Conservation (phyloP, 35 echinoderm and acorn worm genomes). For the Amphiura filiformis region DNA sequence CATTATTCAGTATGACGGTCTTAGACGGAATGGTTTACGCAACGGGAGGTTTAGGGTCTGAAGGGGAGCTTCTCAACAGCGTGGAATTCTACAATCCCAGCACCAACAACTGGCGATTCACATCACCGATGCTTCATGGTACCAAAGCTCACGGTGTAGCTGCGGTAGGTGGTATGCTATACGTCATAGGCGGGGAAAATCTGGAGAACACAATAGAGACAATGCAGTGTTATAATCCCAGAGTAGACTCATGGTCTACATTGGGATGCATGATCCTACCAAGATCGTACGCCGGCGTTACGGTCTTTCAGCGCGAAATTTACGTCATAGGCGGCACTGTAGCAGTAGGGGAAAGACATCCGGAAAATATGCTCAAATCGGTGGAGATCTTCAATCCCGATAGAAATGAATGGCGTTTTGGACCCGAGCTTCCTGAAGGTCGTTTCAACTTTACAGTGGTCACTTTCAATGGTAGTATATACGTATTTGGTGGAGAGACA, state of each 20-base stretch:
- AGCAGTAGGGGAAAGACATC: slow-evolving; percentile 73
- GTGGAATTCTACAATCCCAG: slow-evolving; percentile 84
- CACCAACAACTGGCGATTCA: slow-evolving; percentile 76
- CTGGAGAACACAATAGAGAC: slow-evolving; percentile 70
- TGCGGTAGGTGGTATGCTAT: slow-evolving; percentile 78
- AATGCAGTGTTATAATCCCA: slow-evolving; percentile 85
- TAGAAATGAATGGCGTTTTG: slow-evolving; percentile 94
- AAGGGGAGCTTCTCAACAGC: slow-evolving; percentile 50
- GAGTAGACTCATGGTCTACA: slow-evolving; percentile 65
- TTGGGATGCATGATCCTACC: slow-evolving; percentile 91
- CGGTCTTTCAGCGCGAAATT: slow-evolving; percentile 86
- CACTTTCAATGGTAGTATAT: slow-evolving; percentile 61
- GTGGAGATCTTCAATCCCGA: slow-evolving; percentile 98
- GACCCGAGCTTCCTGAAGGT: slow-evolving; percentile 93
- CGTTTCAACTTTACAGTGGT: slow-evolving; percentile 66
- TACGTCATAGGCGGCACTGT: slow-evolving; percentile 98
- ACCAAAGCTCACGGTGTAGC: slow-evolving; percentile 65
- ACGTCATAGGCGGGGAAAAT: slow-evolving; percentile 85
- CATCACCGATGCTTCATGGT: slow-evolving; percentile 67
- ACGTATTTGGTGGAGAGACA: slow-evolving; percentile 79
- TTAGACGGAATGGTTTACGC: slow-evolving; percentile 92
- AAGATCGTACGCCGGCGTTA: slow-evolving; percentile 76
- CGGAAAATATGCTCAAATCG: slow-evolving; percentile 98
- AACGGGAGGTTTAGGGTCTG: slow-evolving; percentile 68
- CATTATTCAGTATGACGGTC: slow-evolving; percentile 80